These are phyloP conservation scores for Microchirus variegatus DNA, from an alignment of 2,797 vertebrate genomes.

Conservation along the genomic window DNA sequence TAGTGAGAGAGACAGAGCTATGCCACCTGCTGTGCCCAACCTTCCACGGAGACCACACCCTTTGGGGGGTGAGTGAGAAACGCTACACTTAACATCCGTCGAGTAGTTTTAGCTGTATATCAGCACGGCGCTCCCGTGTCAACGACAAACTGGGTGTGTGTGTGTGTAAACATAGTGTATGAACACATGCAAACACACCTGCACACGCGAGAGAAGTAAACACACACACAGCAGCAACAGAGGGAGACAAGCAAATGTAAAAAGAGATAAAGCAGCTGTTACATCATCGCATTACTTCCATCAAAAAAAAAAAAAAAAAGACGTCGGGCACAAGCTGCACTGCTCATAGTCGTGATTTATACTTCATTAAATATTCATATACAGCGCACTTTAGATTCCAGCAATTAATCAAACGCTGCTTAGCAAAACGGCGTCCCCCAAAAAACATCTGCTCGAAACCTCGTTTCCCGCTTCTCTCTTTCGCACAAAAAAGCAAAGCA, in stretches of 20 bases:
- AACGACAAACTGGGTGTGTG: slow-evolving; percentile 7
- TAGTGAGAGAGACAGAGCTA: no score
- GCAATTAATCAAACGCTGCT: slow-evolving; percentile 44
- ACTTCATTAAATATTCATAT: slow-evolving; percentile 53
- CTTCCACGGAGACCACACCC: slow-evolving; percentile 60
- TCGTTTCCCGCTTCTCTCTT: not conserved
- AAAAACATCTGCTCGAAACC: slow-evolving; percentile 43
- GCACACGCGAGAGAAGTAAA: not conserved
- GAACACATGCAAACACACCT: slow-evolving; percentile 22
- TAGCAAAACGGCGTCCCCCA: slow-evolving; percentile 27
- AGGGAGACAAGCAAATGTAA: slow-evolving; percentile 35
- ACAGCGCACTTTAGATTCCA: slow-evolving; percentile 41
- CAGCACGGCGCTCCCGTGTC: slow-evolving; percentile 19
- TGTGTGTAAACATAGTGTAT: slow-evolving; percentile 8
- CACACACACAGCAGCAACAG: slow-evolving; percentile 28
- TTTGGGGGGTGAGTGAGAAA: slow-evolving; percentile 29
- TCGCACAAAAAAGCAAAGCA: not conserved
- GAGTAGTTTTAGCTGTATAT: slow-evolving; percentile 23
- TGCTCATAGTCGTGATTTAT: slow-evolving; percentile 47
- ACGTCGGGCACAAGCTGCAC: slow-evolving; percentile 41
- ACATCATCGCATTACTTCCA: slow-evolving; percentile 53
- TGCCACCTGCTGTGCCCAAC: slow-evolving; percentile 70
- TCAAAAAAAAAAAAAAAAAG: slow-evolving; percentile 53
- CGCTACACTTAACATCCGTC: slow-evolving; percentile 48
- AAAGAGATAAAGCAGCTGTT: slow-evolving; percentile 60